Conservation (phyloP, 2,888 invertebrate species). For the Parnassius orleans region DNA sequence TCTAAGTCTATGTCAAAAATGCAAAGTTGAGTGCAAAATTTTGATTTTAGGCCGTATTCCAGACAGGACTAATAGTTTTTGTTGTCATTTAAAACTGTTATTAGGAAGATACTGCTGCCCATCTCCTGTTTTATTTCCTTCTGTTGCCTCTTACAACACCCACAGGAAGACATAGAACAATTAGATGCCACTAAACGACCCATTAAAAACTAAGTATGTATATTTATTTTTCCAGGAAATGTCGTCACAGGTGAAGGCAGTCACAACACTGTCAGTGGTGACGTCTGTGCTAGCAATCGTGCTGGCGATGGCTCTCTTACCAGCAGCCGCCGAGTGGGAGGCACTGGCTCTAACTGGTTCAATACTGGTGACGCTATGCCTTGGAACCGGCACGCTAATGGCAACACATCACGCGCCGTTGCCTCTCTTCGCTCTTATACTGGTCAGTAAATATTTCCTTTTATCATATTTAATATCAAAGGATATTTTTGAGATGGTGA, state of each 20-base stretch:
- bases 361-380: slow-evolving; percentile 78
- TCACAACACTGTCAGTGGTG: slow-evolving; percentile 77
- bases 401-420: slow-evolving; percentile 83
- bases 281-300: slow-evolving; percentile 73
- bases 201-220: background rate
- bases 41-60: too few species aligned
- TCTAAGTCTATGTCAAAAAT: too few species aligned
- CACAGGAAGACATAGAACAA: too few species aligned
- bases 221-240: slow-evolving; percentile 74
- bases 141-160: too few species aligned
- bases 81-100: too few species aligned
- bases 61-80: too few species aligned
- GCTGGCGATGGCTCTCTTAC: slow-evolving; percentile 77
- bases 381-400: slow-evolving; percentile 83
- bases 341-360: slow-evolving; percentile 83
- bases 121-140: too few species aligned
- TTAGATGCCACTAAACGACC: too few species aligned
- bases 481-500: too few species aligned
- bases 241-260: slow-evolving; percentile 60
- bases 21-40: too few species aligned
- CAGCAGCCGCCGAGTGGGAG: slow-evolving; percentile 82
- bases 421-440: slow-evolving; percentile 88
- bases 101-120: too few species aligned
- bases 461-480: too few species aligned
- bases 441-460: slow-evolving; percentile 65